Percentiles rank a stretch among this genome's conserved stretches.
These are phyloP conservation scores for Podilymbus podiceps DNA, from an alignment of 2,113 vertebrate species.

Conservation along the genomic window DNA sequence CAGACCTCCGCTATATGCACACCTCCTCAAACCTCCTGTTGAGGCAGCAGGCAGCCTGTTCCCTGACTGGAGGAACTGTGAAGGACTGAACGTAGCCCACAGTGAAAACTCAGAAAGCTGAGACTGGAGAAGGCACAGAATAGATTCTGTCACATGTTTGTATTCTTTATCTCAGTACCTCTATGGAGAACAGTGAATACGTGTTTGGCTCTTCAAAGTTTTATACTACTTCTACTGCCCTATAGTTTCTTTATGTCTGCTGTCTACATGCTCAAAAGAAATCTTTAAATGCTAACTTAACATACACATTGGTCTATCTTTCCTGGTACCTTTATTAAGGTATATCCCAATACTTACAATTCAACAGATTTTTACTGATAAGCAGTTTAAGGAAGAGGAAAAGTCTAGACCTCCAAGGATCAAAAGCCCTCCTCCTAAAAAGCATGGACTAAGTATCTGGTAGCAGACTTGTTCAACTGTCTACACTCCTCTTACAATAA, in stretches of 20 bases:
- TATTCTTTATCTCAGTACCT: background rate
- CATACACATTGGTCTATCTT: background rate
- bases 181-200: background rate
- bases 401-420: background rate
- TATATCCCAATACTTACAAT: background rate
- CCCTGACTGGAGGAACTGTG: background rate
- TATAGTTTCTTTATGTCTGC: background rate
- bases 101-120: background rate
- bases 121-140: background rate
- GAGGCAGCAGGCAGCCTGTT: background rate
- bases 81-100: background rate
- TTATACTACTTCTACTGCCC: background rate
- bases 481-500: background rate
- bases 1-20: background rate
- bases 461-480: background rate
- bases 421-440: background rate
- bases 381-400: background rate
- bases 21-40: background rate
- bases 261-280: background rate
- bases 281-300: background rate
- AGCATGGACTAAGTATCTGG: background rate
- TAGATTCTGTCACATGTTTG: rapidly evolving
- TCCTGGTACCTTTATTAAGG: background rate
- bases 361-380: background rate
- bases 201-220: background rate